Conservation (phyloP, 2,888 invertebrate genomes). For the Xestia ashworthii region DNA sequence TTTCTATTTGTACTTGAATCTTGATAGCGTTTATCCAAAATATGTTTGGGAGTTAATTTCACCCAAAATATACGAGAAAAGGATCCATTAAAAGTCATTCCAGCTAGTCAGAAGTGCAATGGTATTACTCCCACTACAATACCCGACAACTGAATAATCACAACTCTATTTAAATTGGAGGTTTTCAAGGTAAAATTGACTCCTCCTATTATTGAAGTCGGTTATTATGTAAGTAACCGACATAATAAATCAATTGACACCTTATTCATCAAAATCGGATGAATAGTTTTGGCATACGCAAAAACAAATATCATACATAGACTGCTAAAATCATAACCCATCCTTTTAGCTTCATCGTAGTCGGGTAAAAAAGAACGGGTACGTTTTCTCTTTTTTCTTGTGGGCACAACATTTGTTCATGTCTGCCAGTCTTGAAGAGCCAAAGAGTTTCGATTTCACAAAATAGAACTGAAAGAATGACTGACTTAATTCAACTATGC, state of each 20-base stretch:
- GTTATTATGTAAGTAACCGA: no score
- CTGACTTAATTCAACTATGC: neutral
- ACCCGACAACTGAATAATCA: no score
- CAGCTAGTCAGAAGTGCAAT: neutral
- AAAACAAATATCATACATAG: no score
- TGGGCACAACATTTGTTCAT: neutral
- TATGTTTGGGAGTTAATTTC: neutral
- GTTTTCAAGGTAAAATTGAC: no score
- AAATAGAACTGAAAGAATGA: neutral
- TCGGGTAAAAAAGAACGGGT: neutral
- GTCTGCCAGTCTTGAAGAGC: neutral
- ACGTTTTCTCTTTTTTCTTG: neutral
- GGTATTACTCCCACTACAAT: no score
- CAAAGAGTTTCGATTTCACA: neutral
- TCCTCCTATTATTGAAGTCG: no score
- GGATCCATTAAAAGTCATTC: neutral
- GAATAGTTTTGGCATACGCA: no score
- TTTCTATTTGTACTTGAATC: neutral
- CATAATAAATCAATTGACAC: no score
- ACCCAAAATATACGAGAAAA: neutral
- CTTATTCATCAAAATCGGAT: no score
- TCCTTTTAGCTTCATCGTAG: no score
- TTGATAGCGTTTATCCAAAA: neutral
- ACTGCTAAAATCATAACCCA: no score
- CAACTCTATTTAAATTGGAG: no score